These are phyloP conservation scores for Parotocinclus haroldoi DNA, from an alignment of 2,797 vertebrate species.

Conservation along the genomic window DNA sequence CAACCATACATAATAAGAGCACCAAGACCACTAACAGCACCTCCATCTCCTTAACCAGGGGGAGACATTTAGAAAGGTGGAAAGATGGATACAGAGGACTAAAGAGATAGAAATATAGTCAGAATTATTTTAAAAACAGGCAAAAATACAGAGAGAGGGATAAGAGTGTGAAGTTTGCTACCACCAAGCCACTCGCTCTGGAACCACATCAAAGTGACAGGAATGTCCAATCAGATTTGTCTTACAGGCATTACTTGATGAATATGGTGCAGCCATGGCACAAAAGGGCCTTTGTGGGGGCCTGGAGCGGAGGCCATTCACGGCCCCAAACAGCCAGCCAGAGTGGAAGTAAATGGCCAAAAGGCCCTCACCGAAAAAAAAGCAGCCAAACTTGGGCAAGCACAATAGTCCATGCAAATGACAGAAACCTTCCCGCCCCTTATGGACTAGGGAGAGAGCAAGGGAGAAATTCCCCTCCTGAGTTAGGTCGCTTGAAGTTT, in stretches of 20 bases:
- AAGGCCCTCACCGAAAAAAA: conserved; percentile 71
- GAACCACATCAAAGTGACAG: conserved; percentile 84
- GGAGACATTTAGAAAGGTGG: conserved; percentile 14
- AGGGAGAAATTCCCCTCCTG: conserved; percentile 59
- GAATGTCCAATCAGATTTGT: conserved; percentile 87
- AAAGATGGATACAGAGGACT: conserved; percentile 47
- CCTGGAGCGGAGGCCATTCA: conserved; percentile 80
- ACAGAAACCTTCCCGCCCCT: conserved; percentile 59
- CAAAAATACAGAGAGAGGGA: conserved; percentile 45
- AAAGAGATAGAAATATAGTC: not conserved
- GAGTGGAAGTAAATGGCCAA: conserved; percentile 84
- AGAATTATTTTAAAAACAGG: conserved; percentile 16
- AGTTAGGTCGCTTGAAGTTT: conserved; percentile 72
- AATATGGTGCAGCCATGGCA: conserved; percentile 78
- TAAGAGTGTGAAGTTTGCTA: conserved; percentile 76
- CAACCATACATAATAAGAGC: conserved; percentile 75
- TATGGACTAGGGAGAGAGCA: conserved; percentile 46
- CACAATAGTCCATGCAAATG: conserved; percentile 83
- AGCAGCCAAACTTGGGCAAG: conserved; percentile 80
- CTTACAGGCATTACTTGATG: conserved; percentile 87
- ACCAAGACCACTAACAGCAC: conserved; percentile 54
- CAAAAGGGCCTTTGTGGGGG: conserved; percentile 82
- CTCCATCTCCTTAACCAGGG: conserved; percentile 51
- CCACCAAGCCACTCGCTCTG: conserved; percentile 77
- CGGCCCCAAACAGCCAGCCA: conserved; percentile 79